Conservation (phyloP, 2,797 vertebrate genomes). For the Sebastes melanostomus region DNA sequence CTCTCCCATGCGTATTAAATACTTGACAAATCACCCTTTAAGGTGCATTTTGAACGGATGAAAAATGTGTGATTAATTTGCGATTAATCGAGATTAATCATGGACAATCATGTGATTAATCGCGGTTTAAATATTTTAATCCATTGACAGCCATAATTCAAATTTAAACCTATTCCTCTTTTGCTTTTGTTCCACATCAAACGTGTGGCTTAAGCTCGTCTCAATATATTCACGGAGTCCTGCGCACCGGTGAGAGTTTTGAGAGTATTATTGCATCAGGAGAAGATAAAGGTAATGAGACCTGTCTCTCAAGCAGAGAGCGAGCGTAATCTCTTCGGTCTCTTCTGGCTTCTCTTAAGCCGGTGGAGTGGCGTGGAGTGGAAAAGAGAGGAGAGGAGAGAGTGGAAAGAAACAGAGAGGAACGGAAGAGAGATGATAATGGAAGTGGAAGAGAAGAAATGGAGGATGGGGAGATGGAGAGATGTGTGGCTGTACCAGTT, state of each 20-base stretch:
- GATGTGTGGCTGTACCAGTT: slow-evolving; percentile 4
- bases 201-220: background rate
- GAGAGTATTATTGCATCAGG: slow-evolving; percentile 63
- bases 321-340: slow-evolving; percentile 65
- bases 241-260: slow-evolving; percentile 19
- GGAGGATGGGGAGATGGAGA: background rate
- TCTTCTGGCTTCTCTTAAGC: slow-evolving; percentile 59
- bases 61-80: background rate
- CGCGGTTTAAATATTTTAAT: background rate
- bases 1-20: background rate
- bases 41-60: background rate
- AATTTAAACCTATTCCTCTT: background rate
- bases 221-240: slow-evolving; percentile 11
- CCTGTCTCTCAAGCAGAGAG: slow-evolving; percentile 63
- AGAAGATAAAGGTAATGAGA: slow-evolving; percentile 74
- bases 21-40: background rate
- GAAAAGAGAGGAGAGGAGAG: slow-evolving; percentile 31
- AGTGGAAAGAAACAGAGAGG: slow-evolving; percentile 14
- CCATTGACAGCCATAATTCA: background rate
- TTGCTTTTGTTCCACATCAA: slow-evolving; percentile 13
- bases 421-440: slow-evolving; percentile 11
- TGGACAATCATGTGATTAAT: too few species aligned
- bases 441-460: background rate
- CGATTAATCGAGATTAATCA: too few species aligned
- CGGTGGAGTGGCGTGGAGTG: slow-evolving; percentile 43